Evolutionary conservation across 2,113 vertebrate genomes (phyloP), one percentile per base, ranked within the genome.

Genomic region (Baryphthengus martii): DNA sequence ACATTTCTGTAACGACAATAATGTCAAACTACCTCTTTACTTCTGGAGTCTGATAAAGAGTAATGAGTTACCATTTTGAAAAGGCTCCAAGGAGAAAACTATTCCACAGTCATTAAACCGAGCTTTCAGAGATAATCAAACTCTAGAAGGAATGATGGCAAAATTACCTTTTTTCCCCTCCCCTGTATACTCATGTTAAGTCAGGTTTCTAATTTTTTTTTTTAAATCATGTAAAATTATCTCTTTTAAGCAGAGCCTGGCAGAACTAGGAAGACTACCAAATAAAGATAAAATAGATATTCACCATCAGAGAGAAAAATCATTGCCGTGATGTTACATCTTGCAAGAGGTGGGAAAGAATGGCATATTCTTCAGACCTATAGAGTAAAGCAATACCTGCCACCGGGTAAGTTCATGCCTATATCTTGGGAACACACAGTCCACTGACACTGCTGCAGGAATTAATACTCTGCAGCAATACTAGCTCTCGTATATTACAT

Each of bases 71-170:
- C 50, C 76, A 53, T 19, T 70, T 66, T 87, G 65, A 89, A 91
- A 95, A 81, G 61, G 53, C 65, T 94, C 67, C 61, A 74, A 91
- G 73, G 40, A 81, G n/a, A 61, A 93, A 89, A 89, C 40, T 31
- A 7, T 83, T 81, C 56, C 61, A 84, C 9, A 70, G 37, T 39
- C 73, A 89, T 81, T 89, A 78, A 74, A 84, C 31, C 31, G 29
- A 44, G 73, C 50, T 94, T 85, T 87, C 85, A 37, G 50, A 91
- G 77, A 94, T 52, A 87, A 84, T 56, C 40, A 50, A 66, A 61
- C 65, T 94, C 55, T 25, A 84, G 65, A 70, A 50, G 65, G n/a
- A 87, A 84, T 11, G n/a, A 77, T 49, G 44, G 49, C 40, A 86
- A 84, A 73, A 91, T 73, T 55, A 70, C 68, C 21, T 19, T 15